phyloP scores from a whole-genome alignment of 2,113 vertebrate species.

The Nerophis ophidion region DNA sequence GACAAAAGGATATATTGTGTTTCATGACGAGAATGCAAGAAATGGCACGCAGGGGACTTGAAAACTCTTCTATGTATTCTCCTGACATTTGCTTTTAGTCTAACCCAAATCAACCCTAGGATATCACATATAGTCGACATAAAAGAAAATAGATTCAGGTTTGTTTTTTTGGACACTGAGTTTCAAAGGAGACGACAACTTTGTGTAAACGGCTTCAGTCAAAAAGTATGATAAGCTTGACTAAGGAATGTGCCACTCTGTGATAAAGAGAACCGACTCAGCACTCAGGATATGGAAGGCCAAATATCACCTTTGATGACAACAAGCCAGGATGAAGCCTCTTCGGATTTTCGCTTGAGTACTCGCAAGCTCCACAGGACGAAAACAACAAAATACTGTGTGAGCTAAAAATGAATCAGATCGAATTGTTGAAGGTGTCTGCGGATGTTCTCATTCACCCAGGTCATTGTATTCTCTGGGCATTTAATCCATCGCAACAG shows the following conservation, averaged over 20 bases:
- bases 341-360: background rate
- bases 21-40: slow-evolving; percentile 1
- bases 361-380: background rate
- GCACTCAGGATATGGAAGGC: background rate
- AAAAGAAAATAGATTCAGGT: too few relatives aligned
- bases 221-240: background rate
- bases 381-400: background rate
- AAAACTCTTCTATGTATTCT: background rate
- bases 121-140: too few relatives aligned
- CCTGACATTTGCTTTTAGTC: background rate
- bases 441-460: too few relatives aligned
- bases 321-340: background rate
- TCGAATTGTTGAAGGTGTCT: too few relatives aligned
- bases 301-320: background rate
- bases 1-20: slow-evolving; percentile 2
- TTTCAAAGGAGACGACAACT: too few relatives aligned
- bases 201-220: background rate
- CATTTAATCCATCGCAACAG: too few relatives aligned
- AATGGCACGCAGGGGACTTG: background rate
- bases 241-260: background rate
- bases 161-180: too few relatives aligned
- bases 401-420: background rate
- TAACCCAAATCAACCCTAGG: too few relatives aligned
- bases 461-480: too few relatives aligned
- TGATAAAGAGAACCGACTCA: background rate